A percentile compares a stretch with the other conserved stretches of the same genome.
Conservation (phyloP, 1,140 invertebrate genomes). For the Caenorhabditis elegans region DNA sequence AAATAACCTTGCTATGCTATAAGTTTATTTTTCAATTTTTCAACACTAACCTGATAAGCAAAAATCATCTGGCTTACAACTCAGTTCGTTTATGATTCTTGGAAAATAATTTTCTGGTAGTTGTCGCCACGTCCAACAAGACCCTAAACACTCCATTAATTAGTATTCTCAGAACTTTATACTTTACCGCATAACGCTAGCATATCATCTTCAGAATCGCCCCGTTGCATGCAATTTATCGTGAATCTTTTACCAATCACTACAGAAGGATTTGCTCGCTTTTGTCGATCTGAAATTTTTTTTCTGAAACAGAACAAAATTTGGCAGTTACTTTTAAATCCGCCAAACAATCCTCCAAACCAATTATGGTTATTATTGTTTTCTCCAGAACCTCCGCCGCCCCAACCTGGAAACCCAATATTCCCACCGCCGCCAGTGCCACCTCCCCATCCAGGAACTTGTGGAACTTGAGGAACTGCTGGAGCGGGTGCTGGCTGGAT, state of each 20-base stretch:
- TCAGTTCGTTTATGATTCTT: conserved; percentile 46
- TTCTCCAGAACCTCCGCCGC: neutral
- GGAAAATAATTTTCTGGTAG: conserved; percentile 47
- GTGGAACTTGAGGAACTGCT: neutral
- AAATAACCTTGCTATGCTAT: no score
- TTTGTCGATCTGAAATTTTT: neutral
- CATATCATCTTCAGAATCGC: conserved; percentile 40
- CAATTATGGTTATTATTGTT: neutral
- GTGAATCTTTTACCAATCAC: conserved; percentile 40
- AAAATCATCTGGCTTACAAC: conserved; percentile 45
- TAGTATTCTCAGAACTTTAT: neutral
- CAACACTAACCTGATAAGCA: conserved; percentile 38
- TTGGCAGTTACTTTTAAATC: conserved; percentile 16
- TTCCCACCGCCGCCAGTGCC: conserved; percentile 16
- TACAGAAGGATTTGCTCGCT: neutral
- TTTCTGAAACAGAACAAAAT: no score
- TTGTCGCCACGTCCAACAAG: conserved; percentile 48
- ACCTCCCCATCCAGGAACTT: conserved; percentile 7
- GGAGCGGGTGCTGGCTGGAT: neutral
- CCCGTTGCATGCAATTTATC: conserved; percentile 40
- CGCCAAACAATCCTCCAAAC: neutral
- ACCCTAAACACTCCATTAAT: neutral
- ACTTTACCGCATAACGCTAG: conserved; percentile 40
- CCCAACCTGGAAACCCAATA: neutral
- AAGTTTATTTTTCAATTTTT: neutral